Base-by-base conservation (phyloP, 2,888 invertebrate species). In the Furcula furcula region DNA sequence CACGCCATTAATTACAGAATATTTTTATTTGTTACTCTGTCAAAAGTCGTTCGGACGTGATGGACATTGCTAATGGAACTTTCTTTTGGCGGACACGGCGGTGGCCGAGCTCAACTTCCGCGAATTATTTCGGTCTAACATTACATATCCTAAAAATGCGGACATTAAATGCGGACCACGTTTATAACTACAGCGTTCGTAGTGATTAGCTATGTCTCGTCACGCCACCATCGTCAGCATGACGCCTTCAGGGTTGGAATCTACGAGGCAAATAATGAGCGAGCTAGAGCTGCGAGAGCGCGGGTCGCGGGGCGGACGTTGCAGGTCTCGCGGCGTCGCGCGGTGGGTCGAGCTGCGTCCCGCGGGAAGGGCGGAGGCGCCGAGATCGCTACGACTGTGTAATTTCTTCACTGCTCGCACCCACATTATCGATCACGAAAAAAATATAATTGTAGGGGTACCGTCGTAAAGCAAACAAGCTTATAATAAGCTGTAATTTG, bases 401-500 rank as follows among this genome's bases (percentile, higher is more conserved):
- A 86, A 87, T 87, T 86, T 85, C 84, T 84, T 80, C 85, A 81
- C 84, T 81, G 79, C 77, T 79, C 80, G 76, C 69, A 56, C 77
- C 74, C 79, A 81, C 81, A 81, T 88, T 85, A 86, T 84, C 76
- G 86, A 85, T 82, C 78, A 76, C 69, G 77, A 77, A 84, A 85
- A 86, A 87, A 86, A 81, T 56, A 80, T 87, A 87, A 88, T 87
- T 88, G 85, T 76, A 71, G 87, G 87, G 85, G 85, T 81, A 71
- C 83, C 85, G 68, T 85, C 86, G 85, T 85, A 88, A 88, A 87
- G 87, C 88, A 88, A 88, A 88, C 88, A 88, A 87, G 87, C 87
- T 87, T 87, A 88, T 87, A 88, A 88, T 88, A 88, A 88, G 88
- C 68, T 88, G 78, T 88, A 88, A 88, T 88, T 88, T 87, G 87